Percentiles rank a stretch among this genome's conserved stretches.
Conservation (phyloP, 2,113 vertebrate species). For the Hippoglossus stenolepis region DNA sequence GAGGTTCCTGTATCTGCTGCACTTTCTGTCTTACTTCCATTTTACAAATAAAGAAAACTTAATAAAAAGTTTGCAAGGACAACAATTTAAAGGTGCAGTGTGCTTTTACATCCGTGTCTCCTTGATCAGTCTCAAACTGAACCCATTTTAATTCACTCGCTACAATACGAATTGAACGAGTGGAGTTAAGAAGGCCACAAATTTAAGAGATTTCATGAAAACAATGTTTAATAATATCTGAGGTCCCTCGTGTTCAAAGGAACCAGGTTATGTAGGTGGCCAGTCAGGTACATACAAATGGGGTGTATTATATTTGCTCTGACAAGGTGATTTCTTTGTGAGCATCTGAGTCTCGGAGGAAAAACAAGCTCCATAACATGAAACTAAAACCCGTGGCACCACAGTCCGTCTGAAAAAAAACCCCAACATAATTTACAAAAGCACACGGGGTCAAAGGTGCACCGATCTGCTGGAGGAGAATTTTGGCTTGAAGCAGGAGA, state of each 20-base stretch:
- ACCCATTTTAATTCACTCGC: neutral
- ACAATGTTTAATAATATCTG: conserved; percentile 1
- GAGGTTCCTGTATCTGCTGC: too few relatives aligned
- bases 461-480: conserved; percentile 35
- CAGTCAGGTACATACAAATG: conserved; percentile 8
- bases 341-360: neutral
- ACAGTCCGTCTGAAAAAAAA: conserved; percentile 19
- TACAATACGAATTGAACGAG: neutral
- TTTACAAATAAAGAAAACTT: too few relatives aligned
- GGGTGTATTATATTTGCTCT: conserved; percentile 14
- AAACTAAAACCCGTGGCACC: conserved; percentile 31
- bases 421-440: conserved; percentile 38
- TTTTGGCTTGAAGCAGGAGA: conserved; percentile 39
- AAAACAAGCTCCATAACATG: conserved; percentile 27
- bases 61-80: neutral
- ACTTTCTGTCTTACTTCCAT: too few relatives aligned
- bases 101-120: neutral
- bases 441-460: conserved; percentile 43
- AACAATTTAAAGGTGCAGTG: neutral
- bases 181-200: neutral
- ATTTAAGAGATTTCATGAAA: neutral
- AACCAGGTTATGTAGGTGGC: conserved; percentile 2
- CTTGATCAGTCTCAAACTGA: neutral
- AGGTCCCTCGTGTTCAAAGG: conserved; percentile 2
- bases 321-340: conserved; percentile 10